Evolutionary conservation across 2,888 invertebrate species (phyloP), one percentile per base, ranked within the genome.

Genomic region (Cerastis rubricosa): DNA sequence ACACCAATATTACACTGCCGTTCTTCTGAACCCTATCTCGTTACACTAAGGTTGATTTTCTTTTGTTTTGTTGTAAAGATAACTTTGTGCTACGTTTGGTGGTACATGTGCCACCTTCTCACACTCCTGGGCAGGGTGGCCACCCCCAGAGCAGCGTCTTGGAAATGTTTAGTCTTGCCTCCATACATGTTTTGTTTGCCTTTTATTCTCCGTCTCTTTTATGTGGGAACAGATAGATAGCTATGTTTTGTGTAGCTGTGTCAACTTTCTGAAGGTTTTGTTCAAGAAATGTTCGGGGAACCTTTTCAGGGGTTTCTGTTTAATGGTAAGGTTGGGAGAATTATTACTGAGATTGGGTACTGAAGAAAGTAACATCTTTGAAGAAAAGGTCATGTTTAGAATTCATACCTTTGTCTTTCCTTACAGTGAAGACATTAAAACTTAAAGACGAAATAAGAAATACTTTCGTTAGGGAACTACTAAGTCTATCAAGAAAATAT

Each of bases 181-280:
- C 92, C 94, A 94, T 94, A 95, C 92, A 92, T 90, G 92, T 94
- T 95, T 95, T 95, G 95, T 96, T 95, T 94, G 93, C 90, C 91
- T 93, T 93, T 93, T 94, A 93, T 95, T 94, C 93, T 92, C 86
- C 85, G 87, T 87, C 81, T 90, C 94, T 92, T 94, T 94, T 93
- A 94, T 92, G 91, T 91, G 90, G 89, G 86, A 81, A 92, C 88
- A 94, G 90, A 90, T 91, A 90, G 87, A 87, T 89, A 84, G 85
- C 77, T 82, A 80, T 29, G 71, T 87, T 81, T 85, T 89, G 88
- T 89, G 57, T 35, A 49, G 88, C 72, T 78, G 73, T 76, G 81
- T 80, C 83, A 83, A 88, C 83, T 51, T 69, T 76, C 75, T 75
- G 68, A 74, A 78, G 68, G 83, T 88, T 88, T 87, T 85, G 84